Conservation (phyloP, 2,113 vertebrate species). For the Argyrosomus japonicus region DNA sequence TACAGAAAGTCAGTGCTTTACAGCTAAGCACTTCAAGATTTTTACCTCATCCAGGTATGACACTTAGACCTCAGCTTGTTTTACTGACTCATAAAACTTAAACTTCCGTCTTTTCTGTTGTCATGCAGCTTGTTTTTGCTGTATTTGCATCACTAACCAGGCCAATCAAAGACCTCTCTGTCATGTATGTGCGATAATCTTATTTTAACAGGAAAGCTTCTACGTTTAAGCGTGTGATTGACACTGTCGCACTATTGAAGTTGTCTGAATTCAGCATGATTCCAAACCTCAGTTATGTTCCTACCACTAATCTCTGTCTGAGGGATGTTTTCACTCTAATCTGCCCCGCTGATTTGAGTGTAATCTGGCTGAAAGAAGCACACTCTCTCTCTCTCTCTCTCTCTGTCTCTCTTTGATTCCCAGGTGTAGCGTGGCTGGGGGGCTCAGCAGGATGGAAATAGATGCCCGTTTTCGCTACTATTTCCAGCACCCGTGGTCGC, state of each 20-base stretch:
- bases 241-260: background rate
- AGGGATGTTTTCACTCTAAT: constrained; percentile 62
- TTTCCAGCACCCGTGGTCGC: constrained; percentile 99
- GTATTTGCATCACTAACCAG: background rate
- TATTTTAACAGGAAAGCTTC: background rate
- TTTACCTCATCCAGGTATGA: constrained; percentile 57
- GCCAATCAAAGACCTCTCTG: background rate
- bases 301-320: constrained; percentile 58
- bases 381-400: constrained; percentile 13
- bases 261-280: constrained; percentile 61
- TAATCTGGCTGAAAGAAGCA: constrained; percentile 57
- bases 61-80: background rate
- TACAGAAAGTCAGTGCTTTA: constrained; percentile 8
- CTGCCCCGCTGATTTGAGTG: constrained; percentile 52
- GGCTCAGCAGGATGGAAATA: constrained; percentile 88
- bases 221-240: constrained; percentile 8
- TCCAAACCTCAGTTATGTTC: constrained; percentile 52
- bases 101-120: background rate
- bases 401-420: constrained; percentile 25
- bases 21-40: constrained; percentile 19
- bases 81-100: background rate
- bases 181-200: constrained; percentile 1
- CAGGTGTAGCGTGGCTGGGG: constrained; percentile 82
- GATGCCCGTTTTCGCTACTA: constrained; percentile 94
- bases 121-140: background rate